Evolutionary conservation across 2,113 vertebrate genomes (phyloP).

Genomic region (Fregetta grallaria): DNA sequence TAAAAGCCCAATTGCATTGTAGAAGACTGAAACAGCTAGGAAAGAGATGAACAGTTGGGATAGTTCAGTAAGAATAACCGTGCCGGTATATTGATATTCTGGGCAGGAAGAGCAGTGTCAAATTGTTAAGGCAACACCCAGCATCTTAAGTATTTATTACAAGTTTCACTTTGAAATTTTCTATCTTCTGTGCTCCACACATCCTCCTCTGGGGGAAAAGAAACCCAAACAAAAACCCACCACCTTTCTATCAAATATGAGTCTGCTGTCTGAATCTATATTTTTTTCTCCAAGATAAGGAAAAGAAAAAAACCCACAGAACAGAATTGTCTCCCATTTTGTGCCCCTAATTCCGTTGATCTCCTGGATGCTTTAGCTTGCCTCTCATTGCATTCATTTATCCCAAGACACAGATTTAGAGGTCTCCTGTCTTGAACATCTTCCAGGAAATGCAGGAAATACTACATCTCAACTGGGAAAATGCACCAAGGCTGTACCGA

Average conservation of each 20-base stretch:
- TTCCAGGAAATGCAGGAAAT: background rate
- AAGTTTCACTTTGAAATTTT: background rate
- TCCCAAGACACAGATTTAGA: background rate
- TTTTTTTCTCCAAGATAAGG: background rate
- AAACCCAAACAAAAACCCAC: background rate
- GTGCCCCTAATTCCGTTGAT: background rate
- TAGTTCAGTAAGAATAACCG: background rate
- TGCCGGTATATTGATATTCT: background rate
- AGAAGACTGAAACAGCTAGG: background rate
- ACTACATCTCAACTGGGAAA: background rate
- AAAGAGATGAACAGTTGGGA: background rate
- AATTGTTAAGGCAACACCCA: background rate
- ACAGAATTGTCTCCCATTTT: background rate
- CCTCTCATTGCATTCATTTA: background rate
- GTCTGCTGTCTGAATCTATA: background rate
- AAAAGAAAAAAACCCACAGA: background rate
- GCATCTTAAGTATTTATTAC: background rate
- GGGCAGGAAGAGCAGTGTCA: background rate
- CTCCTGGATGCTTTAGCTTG: background rate
- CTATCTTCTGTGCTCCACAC: background rate
- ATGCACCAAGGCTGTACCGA: background rate
- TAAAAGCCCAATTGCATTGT: background rate
- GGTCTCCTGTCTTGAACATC: background rate
- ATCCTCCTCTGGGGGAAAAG: background rate
- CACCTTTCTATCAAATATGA: background rate